Percentiles rank a stretch among this genome's conserved stretches.
Conservation (phyloP, 2,888 invertebrate genomes). For the Herminia tarsipennalis region DNA sequence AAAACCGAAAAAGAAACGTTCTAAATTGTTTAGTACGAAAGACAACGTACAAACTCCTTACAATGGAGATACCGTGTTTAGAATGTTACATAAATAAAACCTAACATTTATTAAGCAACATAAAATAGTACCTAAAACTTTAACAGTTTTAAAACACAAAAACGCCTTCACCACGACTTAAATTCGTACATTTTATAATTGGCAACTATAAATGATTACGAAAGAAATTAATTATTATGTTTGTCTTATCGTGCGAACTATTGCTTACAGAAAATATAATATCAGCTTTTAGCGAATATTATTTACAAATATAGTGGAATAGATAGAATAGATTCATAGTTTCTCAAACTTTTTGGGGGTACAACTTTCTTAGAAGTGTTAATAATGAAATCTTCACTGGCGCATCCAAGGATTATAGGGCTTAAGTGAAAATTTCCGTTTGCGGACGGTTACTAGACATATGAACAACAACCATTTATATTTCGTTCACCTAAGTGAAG, state of each 20-base stretch:
- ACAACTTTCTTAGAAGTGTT: neutral
- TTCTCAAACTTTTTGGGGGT: neutral
- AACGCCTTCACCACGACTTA: slow-evolving; percentile 17
- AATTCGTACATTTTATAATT: slow-evolving; percentile 36
- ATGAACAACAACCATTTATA: too few species aligned
- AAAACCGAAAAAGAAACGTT: too few species aligned
- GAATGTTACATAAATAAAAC: too few species aligned
- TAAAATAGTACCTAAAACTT: neutral
- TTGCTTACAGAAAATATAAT: slow-evolving; percentile 24
- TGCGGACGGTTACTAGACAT: too few species aligned
- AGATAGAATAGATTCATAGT: slow-evolving; percentile 21
- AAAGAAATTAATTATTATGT: slow-evolving; percentile 8
- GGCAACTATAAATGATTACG: slow-evolving; percentile 15
- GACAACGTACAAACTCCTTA: too few species aligned
- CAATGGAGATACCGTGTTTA: too few species aligned
- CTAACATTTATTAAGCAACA: too few species aligned
- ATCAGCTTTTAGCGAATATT: slow-evolving; percentile 33
- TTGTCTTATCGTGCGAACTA: slow-evolving; percentile 12
- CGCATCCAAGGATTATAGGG: too few species aligned
- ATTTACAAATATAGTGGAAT: slow-evolving; percentile 36
- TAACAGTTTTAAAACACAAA: neutral
- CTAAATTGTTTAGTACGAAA: too few species aligned
- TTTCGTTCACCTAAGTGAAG: too few species aligned
- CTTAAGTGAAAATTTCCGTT: too few species aligned
- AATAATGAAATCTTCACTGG: neutral